Conservation (phyloP, 2,888 invertebrate species). For the Tenthredo livida region DNA sequence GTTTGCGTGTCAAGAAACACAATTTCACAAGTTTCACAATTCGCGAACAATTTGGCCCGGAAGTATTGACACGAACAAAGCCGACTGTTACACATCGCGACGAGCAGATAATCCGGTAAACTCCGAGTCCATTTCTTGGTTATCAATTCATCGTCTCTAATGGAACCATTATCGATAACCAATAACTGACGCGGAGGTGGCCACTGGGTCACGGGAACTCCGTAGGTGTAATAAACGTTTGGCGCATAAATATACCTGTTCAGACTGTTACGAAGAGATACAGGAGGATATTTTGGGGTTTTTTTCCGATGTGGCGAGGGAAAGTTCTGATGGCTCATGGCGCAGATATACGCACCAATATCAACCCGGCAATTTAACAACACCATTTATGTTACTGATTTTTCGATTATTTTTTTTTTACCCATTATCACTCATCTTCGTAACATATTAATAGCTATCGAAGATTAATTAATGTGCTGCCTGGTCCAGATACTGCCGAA, state of each 20-base stretch:
- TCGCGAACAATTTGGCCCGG: neutral
- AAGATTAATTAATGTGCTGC: neutral
- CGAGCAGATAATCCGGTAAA: neutral
- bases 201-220: neutral
- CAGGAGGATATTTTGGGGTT: slow-evolving; percentile 57
- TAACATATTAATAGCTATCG: neutral
- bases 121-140: neutral
- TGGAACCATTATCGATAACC: neutral
- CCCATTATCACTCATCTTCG: neutral
- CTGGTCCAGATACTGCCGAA: slow-evolving; percentile 36
- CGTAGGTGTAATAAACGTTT: neutral
- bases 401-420: slow-evolving; percentile 48
- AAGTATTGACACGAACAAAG: neutral
- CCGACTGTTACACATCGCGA: neutral
- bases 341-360: slow-evolving; percentile 45
- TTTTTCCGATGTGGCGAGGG: slow-evolving; percentile 57
- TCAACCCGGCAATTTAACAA: slow-evolving; percentile 59
- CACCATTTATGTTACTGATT: slow-evolving; percentile 65
- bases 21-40: neutral
- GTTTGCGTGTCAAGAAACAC: neutral
- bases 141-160: slow-evolving; percentile 2
- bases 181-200: neutral
- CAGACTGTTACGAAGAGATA: slow-evolving; percentile 57
- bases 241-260: slow-evolving; percentile 63
- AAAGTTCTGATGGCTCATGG: slow-evolving; percentile 63